These are phyloP conservation scores for Corythaixoides concolor DNA, from an alignment of 2,113 vertebrate genomes.

Conservation along the genomic window DNA sequence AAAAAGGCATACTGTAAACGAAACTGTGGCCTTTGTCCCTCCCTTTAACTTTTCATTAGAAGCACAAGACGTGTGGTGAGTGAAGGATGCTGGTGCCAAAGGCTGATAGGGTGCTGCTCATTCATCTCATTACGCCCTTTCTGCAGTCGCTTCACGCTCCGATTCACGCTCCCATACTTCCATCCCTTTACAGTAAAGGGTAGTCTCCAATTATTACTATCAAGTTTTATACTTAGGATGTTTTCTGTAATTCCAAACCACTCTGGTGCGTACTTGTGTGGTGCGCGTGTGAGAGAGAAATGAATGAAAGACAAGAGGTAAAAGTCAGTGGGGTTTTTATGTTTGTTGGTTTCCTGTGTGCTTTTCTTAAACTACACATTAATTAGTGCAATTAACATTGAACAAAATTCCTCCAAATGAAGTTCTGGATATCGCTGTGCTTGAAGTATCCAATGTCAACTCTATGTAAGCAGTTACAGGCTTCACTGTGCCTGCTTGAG, in stretches of 20 bases:
- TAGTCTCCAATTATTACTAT: background rate
- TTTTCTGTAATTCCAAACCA: background rate
- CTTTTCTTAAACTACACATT: background rate
- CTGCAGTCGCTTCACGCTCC: background rate
- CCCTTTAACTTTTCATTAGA: background rate
- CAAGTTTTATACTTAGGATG: background rate
- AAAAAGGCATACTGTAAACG: background rate
- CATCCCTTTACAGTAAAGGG: background rate
- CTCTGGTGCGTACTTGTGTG: accelerated
- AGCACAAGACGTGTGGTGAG: background rate
- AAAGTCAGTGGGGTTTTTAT: background rate
- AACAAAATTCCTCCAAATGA: background rate
- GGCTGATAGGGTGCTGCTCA: background rate
- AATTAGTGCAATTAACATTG: background rate
- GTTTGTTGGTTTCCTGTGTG: background rate
- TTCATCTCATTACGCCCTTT: background rate
- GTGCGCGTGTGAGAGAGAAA: background rate
- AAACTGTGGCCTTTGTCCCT: background rate
- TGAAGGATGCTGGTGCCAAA: background rate
- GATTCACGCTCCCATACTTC: background rate
- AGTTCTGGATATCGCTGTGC: background rate
- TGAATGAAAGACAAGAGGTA: background rate
- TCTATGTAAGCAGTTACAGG: background rate
- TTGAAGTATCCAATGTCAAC: background rate
- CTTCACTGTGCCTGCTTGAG: background rate